A percentile compares a stretch with the other conserved stretches of the same genome.
phyloP scores from a whole-genome alignment of 2,113 vertebrate species.

The Symphodus melops region DNA sequence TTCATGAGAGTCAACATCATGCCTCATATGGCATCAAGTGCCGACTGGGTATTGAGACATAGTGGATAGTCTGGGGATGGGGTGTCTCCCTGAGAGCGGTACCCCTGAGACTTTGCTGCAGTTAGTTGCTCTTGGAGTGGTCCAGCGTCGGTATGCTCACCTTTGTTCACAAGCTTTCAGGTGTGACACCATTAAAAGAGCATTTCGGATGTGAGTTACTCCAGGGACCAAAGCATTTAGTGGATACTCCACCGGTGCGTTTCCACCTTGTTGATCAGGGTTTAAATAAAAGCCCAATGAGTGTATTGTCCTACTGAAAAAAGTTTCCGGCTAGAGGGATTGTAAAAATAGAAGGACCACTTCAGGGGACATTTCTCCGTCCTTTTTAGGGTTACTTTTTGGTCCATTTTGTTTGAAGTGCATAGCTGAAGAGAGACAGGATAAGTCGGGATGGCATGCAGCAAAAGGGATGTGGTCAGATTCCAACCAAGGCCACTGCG shows the following conservation, averaged over 20 bases:
- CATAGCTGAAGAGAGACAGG: no score
- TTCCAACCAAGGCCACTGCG: no score
- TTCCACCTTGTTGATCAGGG: neutral
- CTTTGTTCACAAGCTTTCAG: neutral
- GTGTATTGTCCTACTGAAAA: neutral
- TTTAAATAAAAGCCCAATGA: neutral
- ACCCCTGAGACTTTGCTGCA: slow-evolving; percentile 26
- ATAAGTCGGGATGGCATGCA: no score
- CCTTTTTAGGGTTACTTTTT: neutral
- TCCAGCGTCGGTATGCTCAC: neutral
- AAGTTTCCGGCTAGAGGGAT: neutral
- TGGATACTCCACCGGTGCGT: neutral
- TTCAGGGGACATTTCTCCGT: neutral
- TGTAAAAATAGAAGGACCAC: neutral
- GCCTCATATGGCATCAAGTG: slow-evolving; percentile 58
- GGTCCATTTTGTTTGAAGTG: no score
- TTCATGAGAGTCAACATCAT: slow-evolving; percentile 57
- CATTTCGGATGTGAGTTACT: neutral
- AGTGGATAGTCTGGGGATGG: slow-evolving; percentile 15
- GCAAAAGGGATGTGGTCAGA: no score
- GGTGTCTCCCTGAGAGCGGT: slow-evolving; percentile 14
- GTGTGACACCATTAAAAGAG: neutral
- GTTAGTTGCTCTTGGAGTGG: neutral
- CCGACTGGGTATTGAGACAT: slow-evolving; percentile 57
- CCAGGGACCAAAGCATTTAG: neutral